A percentile compares a stretch with the other conserved stretches of the same genome.
phyloP scores from a whole-genome alignment of 2,113 vertebrate genomes.

The Peromyscus leucopus region DNA sequence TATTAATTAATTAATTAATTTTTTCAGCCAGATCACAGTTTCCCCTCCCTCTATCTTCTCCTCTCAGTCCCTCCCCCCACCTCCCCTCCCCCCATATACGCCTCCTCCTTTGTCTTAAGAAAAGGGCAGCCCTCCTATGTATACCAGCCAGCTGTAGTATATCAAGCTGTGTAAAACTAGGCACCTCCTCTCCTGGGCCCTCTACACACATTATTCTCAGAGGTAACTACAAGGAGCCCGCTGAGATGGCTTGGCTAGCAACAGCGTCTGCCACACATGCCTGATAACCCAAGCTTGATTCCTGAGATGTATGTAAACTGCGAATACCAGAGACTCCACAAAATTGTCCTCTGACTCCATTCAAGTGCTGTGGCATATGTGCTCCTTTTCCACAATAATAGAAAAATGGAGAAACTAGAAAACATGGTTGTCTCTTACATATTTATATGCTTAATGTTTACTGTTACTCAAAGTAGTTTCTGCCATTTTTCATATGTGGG shows the following conservation, averaged over 20 bases:
- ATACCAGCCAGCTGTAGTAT: neutral
- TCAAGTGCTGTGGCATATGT: neutral
- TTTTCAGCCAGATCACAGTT: neutral
- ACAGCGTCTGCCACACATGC: no score
- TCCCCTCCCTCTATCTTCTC: neutral
- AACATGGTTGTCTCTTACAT: neutral
- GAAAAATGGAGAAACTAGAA: neutral
- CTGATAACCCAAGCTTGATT: neutral
- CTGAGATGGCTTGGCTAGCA: no score
- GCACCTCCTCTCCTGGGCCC: neutral
- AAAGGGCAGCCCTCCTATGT: neutral
- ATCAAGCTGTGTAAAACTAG: neutral
- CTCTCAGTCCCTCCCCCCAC: neutral
- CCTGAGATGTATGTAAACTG: no score
- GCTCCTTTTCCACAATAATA: neutral
- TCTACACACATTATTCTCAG: neutral
- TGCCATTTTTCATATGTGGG: neutral
- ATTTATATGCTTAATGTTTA: neutral
- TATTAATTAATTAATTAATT: neutral
- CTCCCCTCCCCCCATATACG: neutral
- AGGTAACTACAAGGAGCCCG: neutral
- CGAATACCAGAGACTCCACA: neutral
- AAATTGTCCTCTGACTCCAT: no score
- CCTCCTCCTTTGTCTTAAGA: neutral
- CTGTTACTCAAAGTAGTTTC: neutral